phyloP scores from a whole-genome alignment of 1,140 invertebrate genomes.

The Drosophila nigrodunni region DNA sequence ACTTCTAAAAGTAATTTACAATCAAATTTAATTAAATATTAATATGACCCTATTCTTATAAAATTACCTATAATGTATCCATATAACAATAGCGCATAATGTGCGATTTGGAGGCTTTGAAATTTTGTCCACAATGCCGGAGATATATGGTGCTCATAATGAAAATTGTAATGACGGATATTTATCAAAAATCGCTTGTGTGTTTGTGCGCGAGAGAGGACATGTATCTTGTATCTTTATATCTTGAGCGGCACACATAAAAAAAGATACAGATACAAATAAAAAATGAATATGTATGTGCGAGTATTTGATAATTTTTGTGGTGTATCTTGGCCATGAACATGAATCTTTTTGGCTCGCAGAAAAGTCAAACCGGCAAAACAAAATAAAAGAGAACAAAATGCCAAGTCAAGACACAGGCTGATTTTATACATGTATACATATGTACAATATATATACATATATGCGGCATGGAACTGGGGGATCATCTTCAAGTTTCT shows the following conservation, averaged over 20 bases:
- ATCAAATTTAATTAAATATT: constrained; percentile 4
- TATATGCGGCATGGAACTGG: constrained; percentile 35
- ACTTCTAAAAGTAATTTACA: not conserved
- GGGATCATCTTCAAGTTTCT: constrained; percentile 65
- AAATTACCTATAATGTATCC: constrained; percentile 7
- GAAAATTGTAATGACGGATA: constrained; percentile 74
- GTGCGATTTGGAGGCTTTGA: constrained; percentile 26
- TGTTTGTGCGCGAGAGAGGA: constrained; percentile 33
- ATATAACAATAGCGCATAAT: constrained; percentile 24
- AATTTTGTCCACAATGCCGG: constrained; percentile 48
- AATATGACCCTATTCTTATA: constrained; percentile 7
- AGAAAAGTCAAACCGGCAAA: constrained; percentile 27
- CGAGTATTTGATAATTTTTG: constrained; percentile 77
- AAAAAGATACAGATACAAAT: constrained; percentile 18
- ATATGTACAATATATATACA: not conserved
- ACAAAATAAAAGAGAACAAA: constrained; percentile 37
- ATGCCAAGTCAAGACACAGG: constrained; percentile 35
- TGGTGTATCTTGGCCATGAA: constrained; percentile 69
- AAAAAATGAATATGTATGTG: constrained; percentile 53
- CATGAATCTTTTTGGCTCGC: constrained; percentile 69
- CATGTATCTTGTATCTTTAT: constrained; percentile 59
- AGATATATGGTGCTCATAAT: constrained; percentile 73
- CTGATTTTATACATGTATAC: constrained; percentile 9
- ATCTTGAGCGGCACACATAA: constrained; percentile 68
- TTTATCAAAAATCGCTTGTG: constrained; percentile 79